A percentile compares a stretch with the other conserved stretches of the same genome.
These are phyloP conservation scores for Pinna nobilis DNA, from an alignment of 1,140 invertebrate genomes.

Conservation along the genomic window DNA sequence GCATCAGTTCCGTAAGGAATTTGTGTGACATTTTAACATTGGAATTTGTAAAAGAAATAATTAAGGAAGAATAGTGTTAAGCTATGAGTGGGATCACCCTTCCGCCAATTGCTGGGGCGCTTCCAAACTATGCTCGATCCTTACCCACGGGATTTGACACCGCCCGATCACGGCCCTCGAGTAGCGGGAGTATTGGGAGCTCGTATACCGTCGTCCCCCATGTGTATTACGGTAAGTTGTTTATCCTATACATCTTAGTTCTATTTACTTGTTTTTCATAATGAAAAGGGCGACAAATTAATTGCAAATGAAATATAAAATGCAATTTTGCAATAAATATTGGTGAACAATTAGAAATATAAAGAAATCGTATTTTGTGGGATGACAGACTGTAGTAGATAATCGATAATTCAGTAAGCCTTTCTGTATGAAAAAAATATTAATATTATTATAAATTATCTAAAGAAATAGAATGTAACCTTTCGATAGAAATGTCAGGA, in stretches of 20 bases:
- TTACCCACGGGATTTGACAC: slow-evolving; percentile 8
- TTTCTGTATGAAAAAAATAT: no score
- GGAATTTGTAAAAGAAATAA: no score
- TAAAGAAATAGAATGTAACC: no score
- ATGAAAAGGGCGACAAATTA: neutral
- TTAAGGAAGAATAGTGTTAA: no score
- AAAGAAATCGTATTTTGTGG: no score
- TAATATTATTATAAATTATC: no score
- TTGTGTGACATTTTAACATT: no score
- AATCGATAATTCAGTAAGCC: no score
- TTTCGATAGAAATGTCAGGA: no score
- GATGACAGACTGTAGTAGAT: no score
- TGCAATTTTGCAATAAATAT: neutral
- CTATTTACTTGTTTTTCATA: neutral
- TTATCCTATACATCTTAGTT: neutral
- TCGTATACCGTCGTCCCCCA: slow-evolving; percentile 38
- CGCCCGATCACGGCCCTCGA: slow-evolving; percentile 37
- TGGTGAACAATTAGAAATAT: neutral
- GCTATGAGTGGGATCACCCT: slow-evolving; percentile 47
- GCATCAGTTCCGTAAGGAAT: no score
- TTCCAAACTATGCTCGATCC: slow-evolving; percentile 38
- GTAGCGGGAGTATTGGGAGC: slow-evolving; percentile 36
- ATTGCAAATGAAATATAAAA: neutral
- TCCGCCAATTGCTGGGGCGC: slow-evolving; percentile 40
- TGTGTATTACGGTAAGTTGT: slow-evolving; percentile 44